phyloP scores from a whole-genome alignment of 2,113 vertebrate genomes.

The Melanotaenia duboulayi region DNA sequence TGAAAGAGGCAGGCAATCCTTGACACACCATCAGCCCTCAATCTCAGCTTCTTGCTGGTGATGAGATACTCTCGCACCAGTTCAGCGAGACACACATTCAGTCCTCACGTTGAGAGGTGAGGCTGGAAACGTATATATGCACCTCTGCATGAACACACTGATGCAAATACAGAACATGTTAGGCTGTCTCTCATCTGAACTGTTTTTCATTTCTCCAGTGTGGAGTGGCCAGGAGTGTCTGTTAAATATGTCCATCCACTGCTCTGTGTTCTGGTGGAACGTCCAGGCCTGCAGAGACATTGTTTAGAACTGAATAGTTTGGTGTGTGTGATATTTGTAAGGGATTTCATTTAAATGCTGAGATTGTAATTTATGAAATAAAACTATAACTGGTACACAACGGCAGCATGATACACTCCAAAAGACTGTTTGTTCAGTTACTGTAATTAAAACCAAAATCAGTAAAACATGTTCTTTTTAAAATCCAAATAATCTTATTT shows the following conservation, averaged over 20 bases:
- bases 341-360: background rate
- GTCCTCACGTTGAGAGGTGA: background rate
- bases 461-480: no score
- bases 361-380: background rate
- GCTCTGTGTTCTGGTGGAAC: background rate
- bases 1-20: constrained; percentile 56
- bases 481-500: no score
- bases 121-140: background rate
- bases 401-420: no score
- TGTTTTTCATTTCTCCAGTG: constrained; percentile 13
- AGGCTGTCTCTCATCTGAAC: background rate
- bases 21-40: constrained; percentile 46
- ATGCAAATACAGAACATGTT: background rate
- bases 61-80: constrained; percentile 27
- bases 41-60: constrained; percentile 32
- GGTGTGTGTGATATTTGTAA: background rate
- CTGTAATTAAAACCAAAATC: no score
- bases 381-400: background rate
- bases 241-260: constrained; percentile 5
- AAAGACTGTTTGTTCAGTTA: no score
- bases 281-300: no score
- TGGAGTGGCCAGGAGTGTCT: background rate
- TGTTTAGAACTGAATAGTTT: background rate
- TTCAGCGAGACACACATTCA: background rate
- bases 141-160: background rate